Percentiles rank a stretch among this genome's conserved stretches.
Evolutionary conservation across 2,888 invertebrate species (phyloP).

Genomic region (Drosophila yooni): DNA sequence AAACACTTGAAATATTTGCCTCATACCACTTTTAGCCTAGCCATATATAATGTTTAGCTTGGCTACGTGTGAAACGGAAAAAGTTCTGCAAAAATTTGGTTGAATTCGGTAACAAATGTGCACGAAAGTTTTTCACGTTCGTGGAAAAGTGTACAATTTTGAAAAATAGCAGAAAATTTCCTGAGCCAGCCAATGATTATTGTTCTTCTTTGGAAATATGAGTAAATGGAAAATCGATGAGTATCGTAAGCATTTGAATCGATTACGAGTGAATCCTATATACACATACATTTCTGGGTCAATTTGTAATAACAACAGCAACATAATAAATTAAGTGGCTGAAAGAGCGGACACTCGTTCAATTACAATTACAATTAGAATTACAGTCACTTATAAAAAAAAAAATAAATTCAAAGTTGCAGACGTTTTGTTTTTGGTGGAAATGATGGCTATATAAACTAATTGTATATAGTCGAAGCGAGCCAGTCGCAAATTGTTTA

Average conservation of each 20-base stretch:
- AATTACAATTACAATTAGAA: slow-evolving; percentile 27
- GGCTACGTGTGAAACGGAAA: slow-evolving; percentile 48
- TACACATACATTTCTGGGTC: slow-evolving; percentile 17
- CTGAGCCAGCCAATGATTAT: slow-evolving; percentile 25
- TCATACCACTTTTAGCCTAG: slow-evolving; percentile 4
- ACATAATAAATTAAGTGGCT: slow-evolving; percentile 12
- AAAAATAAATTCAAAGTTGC: slow-evolving; percentile 32
- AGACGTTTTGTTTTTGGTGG: slow-evolving; percentile 1
- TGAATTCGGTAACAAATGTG: slow-evolving; percentile 30
- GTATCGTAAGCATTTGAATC: slow-evolving; percentile 1
- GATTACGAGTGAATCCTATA: slow-evolving; percentile 28
- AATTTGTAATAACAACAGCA: slow-evolving; percentile 28
- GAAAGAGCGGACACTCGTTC: slow-evolving; percentile 20
- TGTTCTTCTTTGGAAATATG: slow-evolving; percentile 28
- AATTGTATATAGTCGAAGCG: slow-evolving; percentile 26
- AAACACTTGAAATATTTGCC: slow-evolving; percentile 24
- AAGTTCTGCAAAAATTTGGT: slow-evolving; percentile 28
- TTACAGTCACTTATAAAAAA: slow-evolving; percentile 17
- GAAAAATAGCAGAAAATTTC: slow-evolving; percentile 18
- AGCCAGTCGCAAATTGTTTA: slow-evolving; percentile 45
- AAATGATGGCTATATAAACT: slow-evolving; percentile 36
- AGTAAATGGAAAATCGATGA: slow-evolving; percentile 10
- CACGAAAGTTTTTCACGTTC: slow-evolving; percentile 31
- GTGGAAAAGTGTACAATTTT: slow-evolving; percentile 35
- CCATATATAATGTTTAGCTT: slow-evolving; percentile 9